Percentiles rank a stretch among this genome's conserved stretches.
Conservation (phyloP, 2,113 vertebrate species). For the Phaethornis superciliosus region DNA sequence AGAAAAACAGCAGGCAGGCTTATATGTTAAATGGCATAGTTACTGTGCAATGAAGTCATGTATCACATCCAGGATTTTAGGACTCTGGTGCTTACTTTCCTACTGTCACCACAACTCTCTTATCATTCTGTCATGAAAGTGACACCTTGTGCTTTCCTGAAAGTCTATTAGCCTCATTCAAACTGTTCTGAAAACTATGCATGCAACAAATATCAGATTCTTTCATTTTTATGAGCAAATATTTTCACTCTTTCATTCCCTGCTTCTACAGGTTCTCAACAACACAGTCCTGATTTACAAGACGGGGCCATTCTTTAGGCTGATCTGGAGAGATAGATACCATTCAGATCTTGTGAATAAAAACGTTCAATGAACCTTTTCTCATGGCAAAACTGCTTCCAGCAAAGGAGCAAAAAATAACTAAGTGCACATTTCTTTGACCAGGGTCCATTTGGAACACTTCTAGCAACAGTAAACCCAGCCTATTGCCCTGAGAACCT, state of each 20-base stretch:
- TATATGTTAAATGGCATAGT: not conserved
- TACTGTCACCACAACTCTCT: not conserved
- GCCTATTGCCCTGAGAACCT: not conserved
- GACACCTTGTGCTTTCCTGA: not conserved
- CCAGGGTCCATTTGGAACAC: not conserved
- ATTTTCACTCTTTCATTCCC: not conserved
- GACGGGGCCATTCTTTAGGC: not conserved
- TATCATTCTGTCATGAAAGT: not conserved
- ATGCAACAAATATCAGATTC: not conserved
- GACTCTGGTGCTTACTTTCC: not conserved
- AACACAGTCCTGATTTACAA: not conserved
- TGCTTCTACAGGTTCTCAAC: not conserved
- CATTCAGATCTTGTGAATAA: not conserved
- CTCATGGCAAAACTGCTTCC: not conserved
- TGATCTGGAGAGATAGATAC: not conserved
- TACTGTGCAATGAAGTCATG: not conserved
- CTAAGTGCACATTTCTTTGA: not conserved
- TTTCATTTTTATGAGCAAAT: not conserved
- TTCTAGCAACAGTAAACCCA: not conserved
- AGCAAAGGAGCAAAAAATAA: not conserved
- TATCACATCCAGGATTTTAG: not conserved
- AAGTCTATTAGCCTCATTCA: not conserved
- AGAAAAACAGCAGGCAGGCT: not conserved
- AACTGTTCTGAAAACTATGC: not conserved
- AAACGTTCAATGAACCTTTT: not conserved